These are phyloP conservation scores for Girardinichthys multiradiatus DNA, from an alignment of 2,113 vertebrate genomes.

Conservation along the genomic window DNA sequence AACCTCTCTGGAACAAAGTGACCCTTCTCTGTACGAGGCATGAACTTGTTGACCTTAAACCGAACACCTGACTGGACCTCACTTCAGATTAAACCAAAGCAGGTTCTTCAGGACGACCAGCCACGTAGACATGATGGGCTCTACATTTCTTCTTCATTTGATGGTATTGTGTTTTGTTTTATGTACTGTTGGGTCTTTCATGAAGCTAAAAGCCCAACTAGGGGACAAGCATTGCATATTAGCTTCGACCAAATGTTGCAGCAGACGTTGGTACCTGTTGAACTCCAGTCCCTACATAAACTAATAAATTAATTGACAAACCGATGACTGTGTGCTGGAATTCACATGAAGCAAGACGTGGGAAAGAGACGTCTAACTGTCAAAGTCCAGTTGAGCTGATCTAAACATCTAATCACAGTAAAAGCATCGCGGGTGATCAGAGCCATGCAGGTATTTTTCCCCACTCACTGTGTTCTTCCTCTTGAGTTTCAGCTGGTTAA, in stretches of 20 bases:
- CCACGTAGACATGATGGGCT: no score
- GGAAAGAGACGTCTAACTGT: background rate
- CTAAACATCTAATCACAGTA: background rate
- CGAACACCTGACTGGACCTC: background rate
- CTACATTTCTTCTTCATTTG: background rate
- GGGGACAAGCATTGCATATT: background rate
- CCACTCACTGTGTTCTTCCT: slow-evolving; percentile 85
- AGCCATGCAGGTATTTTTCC: background rate
- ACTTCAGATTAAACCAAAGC: background rate
- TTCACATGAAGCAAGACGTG: background rate
- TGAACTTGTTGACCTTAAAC: background rate
- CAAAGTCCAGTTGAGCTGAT: no score
- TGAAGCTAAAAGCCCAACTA: background rate
- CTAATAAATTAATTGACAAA: no score
- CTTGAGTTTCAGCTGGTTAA: slow-evolving; percentile 90
- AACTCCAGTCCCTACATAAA: no score
- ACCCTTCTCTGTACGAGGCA: no score
- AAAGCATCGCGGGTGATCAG: background rate
- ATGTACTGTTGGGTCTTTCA: background rate
- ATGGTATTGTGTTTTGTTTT: background rate
- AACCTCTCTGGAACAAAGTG: no score
- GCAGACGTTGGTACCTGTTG: background rate
- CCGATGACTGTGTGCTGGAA: no score
- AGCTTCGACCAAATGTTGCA: background rate
- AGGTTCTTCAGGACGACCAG: background rate